These are phyloP conservation scores for Zoanthus gigantus DNA, from an alignment of 92 coral and sea anemone genomes.

Conservation along the genomic window DNA sequence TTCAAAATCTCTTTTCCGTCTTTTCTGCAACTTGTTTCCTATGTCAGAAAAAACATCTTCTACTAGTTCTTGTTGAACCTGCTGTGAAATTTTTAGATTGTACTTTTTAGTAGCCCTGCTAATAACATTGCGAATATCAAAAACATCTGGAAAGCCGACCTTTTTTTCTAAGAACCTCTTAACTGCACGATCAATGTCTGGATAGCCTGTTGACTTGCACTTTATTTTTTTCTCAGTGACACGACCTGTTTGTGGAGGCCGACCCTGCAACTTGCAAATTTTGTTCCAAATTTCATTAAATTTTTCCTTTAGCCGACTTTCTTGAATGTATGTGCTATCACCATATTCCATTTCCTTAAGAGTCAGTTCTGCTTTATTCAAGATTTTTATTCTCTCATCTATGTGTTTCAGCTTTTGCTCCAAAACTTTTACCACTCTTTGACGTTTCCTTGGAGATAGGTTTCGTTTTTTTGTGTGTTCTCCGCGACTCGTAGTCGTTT, in stretches of 20 bases:
- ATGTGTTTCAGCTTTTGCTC: constrained; percentile 67
- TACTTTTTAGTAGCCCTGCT: constrained; percentile 67
- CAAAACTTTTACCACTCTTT: constrained; percentile 58
- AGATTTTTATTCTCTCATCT: constrained; percentile 76
- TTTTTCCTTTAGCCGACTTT: constrained; percentile 75
- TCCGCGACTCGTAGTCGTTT: neutral
- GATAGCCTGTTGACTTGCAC: constrained; percentile 72
- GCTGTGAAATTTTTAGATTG: constrained; percentile 75
- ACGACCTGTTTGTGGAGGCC: constrained; percentile 89
- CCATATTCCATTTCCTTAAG: constrained; percentile 90
- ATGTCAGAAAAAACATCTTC: constrained; percentile 84
- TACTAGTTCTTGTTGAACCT: constrained; percentile 71
- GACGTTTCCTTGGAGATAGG: constrained; percentile 64
- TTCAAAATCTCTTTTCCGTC: constrained; percentile 83
- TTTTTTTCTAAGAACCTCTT: constrained; percentile 68
- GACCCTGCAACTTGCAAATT: constrained; percentile 81
- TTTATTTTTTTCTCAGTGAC: constrained; percentile 78
- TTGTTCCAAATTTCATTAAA: constrained; percentile 87
- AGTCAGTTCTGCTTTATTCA: constrained; percentile 83
- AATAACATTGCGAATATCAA: constrained; percentile 83
- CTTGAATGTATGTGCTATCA: constrained; percentile 88
- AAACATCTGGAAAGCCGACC: constrained; percentile 85
- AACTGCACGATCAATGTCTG: constrained; percentile 82
- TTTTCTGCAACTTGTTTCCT: constrained; percentile 90
- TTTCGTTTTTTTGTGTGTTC: neutral